Evolutionary conservation across 2,888 invertebrate genomes (phyloP), one percentile per base, ranked within the genome.

Genomic region (Drosophila incognita): DNA sequence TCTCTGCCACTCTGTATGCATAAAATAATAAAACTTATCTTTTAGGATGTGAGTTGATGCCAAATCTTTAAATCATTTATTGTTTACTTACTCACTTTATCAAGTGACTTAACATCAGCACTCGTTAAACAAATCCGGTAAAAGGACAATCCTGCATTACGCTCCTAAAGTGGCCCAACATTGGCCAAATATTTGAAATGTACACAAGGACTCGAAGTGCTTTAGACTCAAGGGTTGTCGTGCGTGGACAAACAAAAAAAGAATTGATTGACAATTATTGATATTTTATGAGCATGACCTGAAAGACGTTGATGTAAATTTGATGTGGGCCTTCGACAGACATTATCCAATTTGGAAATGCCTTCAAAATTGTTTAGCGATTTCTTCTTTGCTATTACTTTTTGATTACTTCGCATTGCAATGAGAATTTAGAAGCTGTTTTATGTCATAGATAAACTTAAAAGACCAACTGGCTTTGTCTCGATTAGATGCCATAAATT

Each of bases 181-280:
- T 24, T 49, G 36, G 38, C 46, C 38, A 33, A 78, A 48, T 66
- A 61, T 76, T 76, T 60, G 24, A 42, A 33, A 33, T 52, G 36
- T 24, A 46, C 33, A 36, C 36, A 51, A 64, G 49, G 40, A 46
- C 52, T 2, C 27, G n/a, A 24, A 24, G 40, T 11, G n/a, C 18
- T 11, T 13, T 8, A 24, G 21, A 61, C 18, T 57, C 11, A 59
- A 65, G 61, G 64, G 52, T 35, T 74, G 31, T 42, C 49, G 10
- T 60, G 54, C 35, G 38, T 52, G 62, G 33, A 68, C 54, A 57
- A 59, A 64, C 53, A 64, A 65, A 49, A 21, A 60, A 60, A 54
- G 58, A 78, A 57, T 73, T 74, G 78, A 76, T 79, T 81, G 87
- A 84, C 89, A 87, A 79, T 84, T 81, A 87, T 84, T 89, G 85